A percentile compares a stretch with the other conserved stretches of the same genome.
phyloP scores from a whole-genome alignment of 2,888 invertebrate species.

The Cyaniris semiargus region DNA sequence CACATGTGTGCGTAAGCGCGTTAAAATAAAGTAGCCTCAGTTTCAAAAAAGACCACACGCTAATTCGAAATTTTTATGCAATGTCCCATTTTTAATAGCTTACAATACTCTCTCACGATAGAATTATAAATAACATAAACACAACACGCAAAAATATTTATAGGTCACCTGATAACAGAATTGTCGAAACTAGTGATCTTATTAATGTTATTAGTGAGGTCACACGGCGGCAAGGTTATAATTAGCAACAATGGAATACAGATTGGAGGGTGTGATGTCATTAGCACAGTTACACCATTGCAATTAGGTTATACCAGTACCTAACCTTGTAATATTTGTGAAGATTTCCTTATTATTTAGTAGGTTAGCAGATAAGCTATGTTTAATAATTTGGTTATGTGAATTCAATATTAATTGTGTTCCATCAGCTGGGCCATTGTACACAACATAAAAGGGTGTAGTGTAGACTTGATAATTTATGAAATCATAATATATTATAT shows the following conservation, averaged over 20 bases:
- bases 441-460: too few species aligned
- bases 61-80: background rate
- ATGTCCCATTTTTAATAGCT: background rate
- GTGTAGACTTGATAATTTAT: too few species aligned
- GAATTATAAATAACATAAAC: background rate
- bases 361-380: too few species aligned
- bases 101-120: too few species aligned
- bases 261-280: constrained; percentile 70
- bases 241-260: constrained; percentile 52
- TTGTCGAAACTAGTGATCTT: background rate
- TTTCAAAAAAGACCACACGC: too few species aligned
- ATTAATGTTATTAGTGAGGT: background rate
- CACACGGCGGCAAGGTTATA: constrained; percentile 47
- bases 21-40: too few species aligned
- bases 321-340: background rate
- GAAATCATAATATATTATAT: too few species aligned
- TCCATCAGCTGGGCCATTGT: too few species aligned
- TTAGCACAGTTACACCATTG: constrained; percentile 51
- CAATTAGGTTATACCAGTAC: constrained; percentile 50
- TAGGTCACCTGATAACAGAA: constrained; percentile 18
- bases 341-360: background rate
- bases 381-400: too few species aligned
- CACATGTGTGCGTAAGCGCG: too few species aligned
- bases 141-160: background rate
- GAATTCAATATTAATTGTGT: too few species aligned